A percentile compares a stretch with the other conserved stretches of the same genome.
Evolutionary conservation across 1,140 invertebrate species (phyloP).

Genomic region (Nasonia giraulti): DNA sequence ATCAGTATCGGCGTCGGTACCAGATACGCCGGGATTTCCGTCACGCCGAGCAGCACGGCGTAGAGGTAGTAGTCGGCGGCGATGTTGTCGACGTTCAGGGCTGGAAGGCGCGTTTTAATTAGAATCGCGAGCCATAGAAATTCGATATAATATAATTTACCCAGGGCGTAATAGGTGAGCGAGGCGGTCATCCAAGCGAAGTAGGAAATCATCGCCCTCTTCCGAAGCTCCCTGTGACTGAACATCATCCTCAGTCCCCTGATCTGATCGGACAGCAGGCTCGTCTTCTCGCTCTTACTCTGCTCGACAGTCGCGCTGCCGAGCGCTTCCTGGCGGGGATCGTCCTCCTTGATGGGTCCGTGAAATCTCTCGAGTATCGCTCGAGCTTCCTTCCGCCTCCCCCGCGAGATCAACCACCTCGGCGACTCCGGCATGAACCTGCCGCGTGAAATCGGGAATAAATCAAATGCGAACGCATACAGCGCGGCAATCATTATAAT

Average conservation of each 20-base stretch:
- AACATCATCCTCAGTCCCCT: slow-evolving; percentile 51
- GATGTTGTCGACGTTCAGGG: slow-evolving; percentile 74
- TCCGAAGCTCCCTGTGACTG: slow-evolving; percentile 59
- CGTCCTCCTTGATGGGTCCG: slow-evolving; percentile 26
- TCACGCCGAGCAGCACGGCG: slow-evolving; percentile 71
- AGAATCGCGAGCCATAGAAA: no score
- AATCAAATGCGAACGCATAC: no score
- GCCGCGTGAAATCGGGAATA: not conserved
- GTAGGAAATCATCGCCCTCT: slow-evolving; percentile 62
- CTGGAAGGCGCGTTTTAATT: slow-evolving; percentile 54
- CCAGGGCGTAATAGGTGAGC: slow-evolving; percentile 72
- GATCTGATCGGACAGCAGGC: slow-evolving; percentile 32
- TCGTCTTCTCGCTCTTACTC: slow-evolving; percentile 4
- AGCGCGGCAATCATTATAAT: no score
- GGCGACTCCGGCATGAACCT: slow-evolving; percentile 74
- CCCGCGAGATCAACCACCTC: slow-evolving; percentile 70
- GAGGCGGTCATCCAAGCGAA: slow-evolving; percentile 72
- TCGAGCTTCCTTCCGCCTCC: slow-evolving; percentile 63
- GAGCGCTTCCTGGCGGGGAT: not conserved
- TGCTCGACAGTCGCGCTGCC: not conserved
- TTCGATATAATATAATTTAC: slow-evolving; percentile 49
- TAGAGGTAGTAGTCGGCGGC: slow-evolving; percentile 73
- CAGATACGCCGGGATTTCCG: slow-evolving; percentile 75
- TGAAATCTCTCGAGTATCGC: slow-evolving; percentile 57
- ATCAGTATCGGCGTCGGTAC: slow-evolving; percentile 72